Evolutionary conservation across 1,140 invertebrate genomes (phyloP).

Genomic region (Magallana angulata): DNA sequence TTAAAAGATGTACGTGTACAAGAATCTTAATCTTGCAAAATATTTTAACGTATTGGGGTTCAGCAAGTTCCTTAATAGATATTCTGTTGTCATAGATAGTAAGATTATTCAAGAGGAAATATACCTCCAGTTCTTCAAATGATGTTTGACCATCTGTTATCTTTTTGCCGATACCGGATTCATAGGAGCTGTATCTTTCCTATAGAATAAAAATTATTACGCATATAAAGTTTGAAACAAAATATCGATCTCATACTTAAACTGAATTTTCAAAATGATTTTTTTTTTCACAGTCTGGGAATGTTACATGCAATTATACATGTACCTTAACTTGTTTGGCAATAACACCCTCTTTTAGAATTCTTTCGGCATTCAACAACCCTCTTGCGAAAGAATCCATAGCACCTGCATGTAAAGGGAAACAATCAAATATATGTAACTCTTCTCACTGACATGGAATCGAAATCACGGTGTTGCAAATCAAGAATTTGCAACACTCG

Average conservation of each 20-base stretch:
- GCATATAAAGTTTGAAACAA: no score
- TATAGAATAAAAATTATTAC: conserved; percentile 58
- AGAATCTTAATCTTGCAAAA: no score
- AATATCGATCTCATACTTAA: no score
- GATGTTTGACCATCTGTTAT: conserved; percentile 82
- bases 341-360: conserved; percentile 79
- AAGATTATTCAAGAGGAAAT: not conserved
- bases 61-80: no score
- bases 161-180: conserved; percentile 82
- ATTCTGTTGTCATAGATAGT: not conserved
- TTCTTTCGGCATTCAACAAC: conserved; percentile 81
- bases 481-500: no score
- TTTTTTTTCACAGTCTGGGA: no score
- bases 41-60: no score
- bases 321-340: conserved; percentile 69
- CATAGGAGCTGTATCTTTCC: conserved; percentile 82
- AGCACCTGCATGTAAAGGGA: conserved; percentile 72
- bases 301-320: not conserved
- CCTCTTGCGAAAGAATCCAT: conserved; percentile 84
- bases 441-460: no score
- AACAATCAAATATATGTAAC: no score
- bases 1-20: no score
- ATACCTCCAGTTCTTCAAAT: conserved; percentile 82
- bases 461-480: no score
- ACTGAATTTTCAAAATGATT: no score